phyloP scores from a whole-genome alignment of 2,113 vertebrate genomes.

The Mirza zaza region DNA sequence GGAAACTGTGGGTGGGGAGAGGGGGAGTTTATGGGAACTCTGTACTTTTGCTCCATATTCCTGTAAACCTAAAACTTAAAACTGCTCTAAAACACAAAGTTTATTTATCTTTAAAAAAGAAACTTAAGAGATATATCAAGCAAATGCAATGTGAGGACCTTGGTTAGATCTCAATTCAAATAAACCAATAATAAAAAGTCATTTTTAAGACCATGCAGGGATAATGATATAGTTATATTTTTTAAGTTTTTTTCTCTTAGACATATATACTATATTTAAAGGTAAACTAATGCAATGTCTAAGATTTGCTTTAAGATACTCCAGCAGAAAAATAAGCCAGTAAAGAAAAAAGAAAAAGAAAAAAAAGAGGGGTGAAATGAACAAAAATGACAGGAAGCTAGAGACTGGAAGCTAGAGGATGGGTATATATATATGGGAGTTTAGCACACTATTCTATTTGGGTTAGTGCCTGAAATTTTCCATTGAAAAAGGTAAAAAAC shows the following conservation, averaged over 20 bases:
- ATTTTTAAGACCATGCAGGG: background rate
- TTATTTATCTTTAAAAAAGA: background rate
- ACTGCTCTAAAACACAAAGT: background rate
- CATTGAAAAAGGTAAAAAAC: background rate
- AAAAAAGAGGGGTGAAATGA: background rate
- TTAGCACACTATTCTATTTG: background rate
- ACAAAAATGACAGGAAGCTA: background rate
- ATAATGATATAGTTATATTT: background rate
- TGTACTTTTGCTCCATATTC: background rate
- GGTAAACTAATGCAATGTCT: background rate
- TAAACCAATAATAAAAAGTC: background rate
- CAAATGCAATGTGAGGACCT: background rate
- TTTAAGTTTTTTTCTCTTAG: background rate
- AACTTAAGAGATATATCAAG: background rate
- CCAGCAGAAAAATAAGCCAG: background rate
- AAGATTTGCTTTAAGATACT: background rate
- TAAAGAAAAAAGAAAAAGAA: background rate
- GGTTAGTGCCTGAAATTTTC: background rate
- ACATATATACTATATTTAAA: background rate
- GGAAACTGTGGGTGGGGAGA: background rate
- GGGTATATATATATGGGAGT: accelerated
- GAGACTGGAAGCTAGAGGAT: background rate
- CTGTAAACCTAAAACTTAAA: constrained; percentile 20
- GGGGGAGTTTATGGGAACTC: background rate
- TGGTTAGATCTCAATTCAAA: background rate